Evolutionary conservation across 2,888 invertebrate species (phyloP), one percentile per base, ranked within the genome.

Genomic region (Melinopterus prodromus): DNA sequence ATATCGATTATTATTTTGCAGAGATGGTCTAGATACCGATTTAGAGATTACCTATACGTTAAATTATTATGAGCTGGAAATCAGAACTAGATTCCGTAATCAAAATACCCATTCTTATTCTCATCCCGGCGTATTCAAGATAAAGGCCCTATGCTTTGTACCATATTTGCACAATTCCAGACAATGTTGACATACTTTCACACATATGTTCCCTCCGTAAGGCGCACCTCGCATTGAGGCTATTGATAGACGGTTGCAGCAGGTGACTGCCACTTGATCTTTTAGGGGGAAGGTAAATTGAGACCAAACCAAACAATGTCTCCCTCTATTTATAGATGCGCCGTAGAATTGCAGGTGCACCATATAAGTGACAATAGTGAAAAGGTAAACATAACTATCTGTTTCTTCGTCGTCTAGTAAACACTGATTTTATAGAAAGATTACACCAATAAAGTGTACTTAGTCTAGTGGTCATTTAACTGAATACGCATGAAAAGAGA

Each of bases 241-340:
- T 53, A 53, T 53, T 53, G 53, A 53, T 53, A 53, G 53, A 53
- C 53, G 53, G 53, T 53, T 53, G 53, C 53, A 53, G 53, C 53
- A 53, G 53, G 53, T 53, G 53, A 53, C 53, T 53, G 53, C 53
- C 53, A 53, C 53, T 53, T 53, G 53, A 53, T 53, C 53, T 53
- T 53, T 53, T 53, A 53, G 9, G 53, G 53, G 53, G 53, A 53
- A 1, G 53, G 53, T 53, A 53, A 53, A 53, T 53, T 53, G 53
- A 53, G 53, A 53, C 53, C 53, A 53, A 53, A 53, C 53, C 53
- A 53, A 53, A 53, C 53, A 53, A 53, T 53, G 53, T 53, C 53
- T 53, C 53, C 26, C 53, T 53, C 53, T 53, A 53, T 53, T 53
- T 53, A 53, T 53, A 26, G 26, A 53, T 53, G 53, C 12, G 53